A percentile compares a stretch with the other conserved stretches of the same genome.
Evolutionary conservation across 2,888 invertebrate genomes (phyloP).

Genomic region (Callyntrura sp.): DNA sequence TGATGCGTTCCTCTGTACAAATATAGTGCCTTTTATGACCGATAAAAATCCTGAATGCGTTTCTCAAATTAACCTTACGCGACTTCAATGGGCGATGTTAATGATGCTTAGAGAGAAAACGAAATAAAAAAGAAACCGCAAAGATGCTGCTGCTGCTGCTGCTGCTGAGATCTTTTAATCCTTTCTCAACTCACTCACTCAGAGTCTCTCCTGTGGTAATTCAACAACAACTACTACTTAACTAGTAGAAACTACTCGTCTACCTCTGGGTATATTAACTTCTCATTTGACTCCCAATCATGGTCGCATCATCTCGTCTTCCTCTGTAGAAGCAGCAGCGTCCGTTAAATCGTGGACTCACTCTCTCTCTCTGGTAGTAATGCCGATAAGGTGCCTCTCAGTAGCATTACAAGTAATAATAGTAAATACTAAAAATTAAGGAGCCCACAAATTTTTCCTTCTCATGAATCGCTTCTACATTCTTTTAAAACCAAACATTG

Average conservation of each 20-base stretch:
- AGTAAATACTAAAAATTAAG: conserved; percentile 23
- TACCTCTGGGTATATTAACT: conserved; percentile 17
- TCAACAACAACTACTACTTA: neutral
- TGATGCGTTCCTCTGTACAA: conserved; percentile 36
- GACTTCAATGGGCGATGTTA: conserved; percentile 68
- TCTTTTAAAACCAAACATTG: conserved; percentile 13
- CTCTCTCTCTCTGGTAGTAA: neutral
- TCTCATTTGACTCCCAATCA: conserved; percentile 13
- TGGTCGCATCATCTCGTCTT: conserved; percentile 1
- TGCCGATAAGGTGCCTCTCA: neutral
- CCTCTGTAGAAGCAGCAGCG: too few relatives aligned
- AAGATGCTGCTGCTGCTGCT: neutral
- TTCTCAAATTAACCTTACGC: conserved; percentile 66
- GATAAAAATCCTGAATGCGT: conserved; percentile 64
- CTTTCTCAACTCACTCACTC: conserved; percentile 5
- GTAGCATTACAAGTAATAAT: neutral
- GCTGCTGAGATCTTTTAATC: conserved; percentile 22
- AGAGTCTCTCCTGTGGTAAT: too few relatives aligned
- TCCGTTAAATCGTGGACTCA: neutral
- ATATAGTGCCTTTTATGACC: conserved; percentile 66
- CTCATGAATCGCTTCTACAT: conserved; percentile 8
- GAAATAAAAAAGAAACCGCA: conserved; percentile 53
- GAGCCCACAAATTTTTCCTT: conserved; percentile 21
- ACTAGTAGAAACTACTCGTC: neutral
- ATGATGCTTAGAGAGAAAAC: conserved; percentile 47